A percentile compares a stretch with the other conserved stretches of the same genome.
phyloP scores from a whole-genome alignment of 2,797 vertebrate genomes.

The Pseudomugil tenellus region DNA sequence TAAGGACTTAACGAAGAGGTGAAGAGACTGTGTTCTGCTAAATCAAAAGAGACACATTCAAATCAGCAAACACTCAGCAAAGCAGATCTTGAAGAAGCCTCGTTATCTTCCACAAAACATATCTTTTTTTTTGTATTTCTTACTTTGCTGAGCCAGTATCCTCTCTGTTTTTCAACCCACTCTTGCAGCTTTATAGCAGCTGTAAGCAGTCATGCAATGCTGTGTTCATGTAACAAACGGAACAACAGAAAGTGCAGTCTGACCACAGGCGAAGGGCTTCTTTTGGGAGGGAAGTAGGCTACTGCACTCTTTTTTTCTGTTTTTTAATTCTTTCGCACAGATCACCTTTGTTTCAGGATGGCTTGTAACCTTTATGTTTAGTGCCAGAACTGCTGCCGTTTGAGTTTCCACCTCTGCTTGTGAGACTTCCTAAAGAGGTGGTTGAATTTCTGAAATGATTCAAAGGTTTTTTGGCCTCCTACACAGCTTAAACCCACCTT shows the following conservation, averaged over 20 bases:
- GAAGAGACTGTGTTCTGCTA: slow-evolving; percentile 55
- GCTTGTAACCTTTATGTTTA: slow-evolving; percentile 11
- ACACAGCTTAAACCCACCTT: slow-evolving; percentile 19
- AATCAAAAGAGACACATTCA: slow-evolving; percentile 68
- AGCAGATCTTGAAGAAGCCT: slow-evolving; percentile 44
- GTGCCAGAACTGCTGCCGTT: slow-evolving; percentile 5
- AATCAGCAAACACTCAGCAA: slow-evolving; percentile 60
- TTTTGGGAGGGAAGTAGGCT: neutral
- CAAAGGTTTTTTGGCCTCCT: slow-evolving; percentile 32
- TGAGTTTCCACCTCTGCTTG: slow-evolving; percentile 8
- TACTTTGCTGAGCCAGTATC: slow-evolving; percentile 41
- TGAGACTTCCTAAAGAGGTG: slow-evolving; percentile 29
- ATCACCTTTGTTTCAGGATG: slow-evolving; percentile 3
- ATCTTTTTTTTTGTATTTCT: neutral
- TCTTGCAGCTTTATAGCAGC: neutral
- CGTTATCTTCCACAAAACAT: slow-evolving; percentile 48
- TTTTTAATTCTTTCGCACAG: neutral
- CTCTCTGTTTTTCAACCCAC: slow-evolving; percentile 4
- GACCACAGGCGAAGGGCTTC: slow-evolving; percentile 3
- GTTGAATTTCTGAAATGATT: slow-evolving; percentile 34
- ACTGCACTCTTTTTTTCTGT: neutral
- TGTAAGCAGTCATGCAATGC: neutral
- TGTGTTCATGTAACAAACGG: neutral
- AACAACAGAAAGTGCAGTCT: neutral
- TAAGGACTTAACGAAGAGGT: slow-evolving; percentile 76